These are phyloP conservation scores for Pteruthius melanotis DNA, from an alignment of 2,113 vertebrate species.

Conservation along the genomic window DNA sequence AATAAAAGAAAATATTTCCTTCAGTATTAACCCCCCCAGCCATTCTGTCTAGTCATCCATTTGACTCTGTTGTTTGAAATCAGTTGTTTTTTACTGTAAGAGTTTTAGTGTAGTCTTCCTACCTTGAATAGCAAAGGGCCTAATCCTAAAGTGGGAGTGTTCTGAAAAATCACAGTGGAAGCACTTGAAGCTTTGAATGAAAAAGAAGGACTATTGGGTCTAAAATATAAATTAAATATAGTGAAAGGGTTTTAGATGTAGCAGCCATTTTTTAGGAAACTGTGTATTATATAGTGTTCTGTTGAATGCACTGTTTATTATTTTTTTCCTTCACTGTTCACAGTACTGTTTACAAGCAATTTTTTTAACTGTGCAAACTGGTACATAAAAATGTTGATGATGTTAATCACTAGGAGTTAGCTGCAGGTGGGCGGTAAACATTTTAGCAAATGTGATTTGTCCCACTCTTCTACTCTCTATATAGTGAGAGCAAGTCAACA, in stretches of 20 bases:
- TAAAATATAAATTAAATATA: not conserved
- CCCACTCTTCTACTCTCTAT: not conserved
- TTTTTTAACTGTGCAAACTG: not conserved
- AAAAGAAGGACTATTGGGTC: not conserved
- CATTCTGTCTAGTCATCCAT: conserved; percentile 7
- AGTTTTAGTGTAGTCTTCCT: not conserved
- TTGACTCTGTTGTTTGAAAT: conserved; percentile 8
- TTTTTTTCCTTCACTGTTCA: conserved; percentile 21
- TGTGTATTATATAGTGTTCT: not conserved
- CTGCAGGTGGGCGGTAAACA: not conserved
- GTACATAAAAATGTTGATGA: not conserved
- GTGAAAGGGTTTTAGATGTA: not conserved
- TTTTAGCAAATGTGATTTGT: conserved; percentile 2
- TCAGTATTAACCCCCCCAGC: not conserved
- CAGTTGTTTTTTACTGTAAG: conserved; percentile 12
- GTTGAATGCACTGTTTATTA: not conserved
- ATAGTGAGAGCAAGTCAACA: not conserved
- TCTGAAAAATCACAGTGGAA: not conserved
- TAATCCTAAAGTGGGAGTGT: not conserved
- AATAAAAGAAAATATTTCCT: conserved; percentile 1
- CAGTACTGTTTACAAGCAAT: not conserved
- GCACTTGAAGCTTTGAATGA: not conserved
- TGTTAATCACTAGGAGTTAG: conserved; percentile 14
- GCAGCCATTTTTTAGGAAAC: not conserved
- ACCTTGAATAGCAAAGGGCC: not conserved